Evolutionary conservation across 2,113 vertebrate genomes (phyloP), one percentile per base, ranked within the genome.

Genomic region (Petroica traversi): DNA sequence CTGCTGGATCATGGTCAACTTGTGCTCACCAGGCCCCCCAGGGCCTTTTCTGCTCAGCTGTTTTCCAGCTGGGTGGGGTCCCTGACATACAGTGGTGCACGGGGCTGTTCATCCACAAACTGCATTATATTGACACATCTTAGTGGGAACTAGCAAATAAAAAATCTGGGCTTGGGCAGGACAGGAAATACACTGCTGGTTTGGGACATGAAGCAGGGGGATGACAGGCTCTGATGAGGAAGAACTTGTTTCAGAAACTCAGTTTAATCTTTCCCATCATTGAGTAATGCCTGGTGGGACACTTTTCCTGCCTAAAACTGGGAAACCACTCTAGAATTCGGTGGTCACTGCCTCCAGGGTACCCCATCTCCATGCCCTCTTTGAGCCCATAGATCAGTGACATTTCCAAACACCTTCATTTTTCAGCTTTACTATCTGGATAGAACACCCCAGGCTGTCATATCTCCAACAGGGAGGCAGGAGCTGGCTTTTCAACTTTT

Each of bases 241-340:
- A 8, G 7, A 68, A 19, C 40, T 74, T 71, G 20, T 31, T 77
- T 54, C 46, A 58, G 43, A 86, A 92, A 46, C 19, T 62, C 51
- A 66, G 2, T 5, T 14, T 1, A 5, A 5, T 41, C 38, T 20
- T 43, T 91, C 74, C 33, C 6, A 51, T 34, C 18, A 25, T 5
- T 0, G 1, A 26, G 4, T 51, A 43, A 75, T 1, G 1, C 3
- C 19, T 64, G 13, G 38, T 51, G 26, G 19, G 45, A 87, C 24
- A 28, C 0, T 9, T 69, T n/a, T 58, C 22, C 14, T 86, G 33
- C 12, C 15, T 64, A 14, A 52, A 24, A 28, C 24, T 31, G 31
- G 17, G 14, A 4, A 12, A 78, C 2, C 1, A 1, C 5, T 77
- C 14, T 69, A 43, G 20, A 58, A 33, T 33, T 72, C 0, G 0